Evolutionary conservation across 2,113 vertebrate species (phyloP), one percentile per base, ranked within the genome.

Genomic region (Colistium nudipinnis): DNA sequence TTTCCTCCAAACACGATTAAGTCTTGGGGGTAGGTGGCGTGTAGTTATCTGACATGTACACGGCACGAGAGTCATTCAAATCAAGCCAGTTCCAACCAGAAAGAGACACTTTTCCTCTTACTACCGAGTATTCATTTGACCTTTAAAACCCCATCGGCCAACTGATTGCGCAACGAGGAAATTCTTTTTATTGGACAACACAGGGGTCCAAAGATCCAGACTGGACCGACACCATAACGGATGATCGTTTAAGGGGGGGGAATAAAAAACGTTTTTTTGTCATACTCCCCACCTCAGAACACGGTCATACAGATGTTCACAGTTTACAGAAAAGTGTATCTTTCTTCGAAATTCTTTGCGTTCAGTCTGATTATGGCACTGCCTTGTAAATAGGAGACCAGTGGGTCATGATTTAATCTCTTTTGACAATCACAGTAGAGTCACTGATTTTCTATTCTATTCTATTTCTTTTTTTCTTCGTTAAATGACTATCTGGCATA

Each of bases 341-440:
- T 43, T 27, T 49, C 19, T 33, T 8, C 14, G 53, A 1, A 20
- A 31, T 60, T 33, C 4, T 30, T 11, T 39, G 43, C n/a, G 36
- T 60, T n/a, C 1, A n/a, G 54, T 14, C 17, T 43, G 4, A 53
- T 45, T 27, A 20, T 7, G 31, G 20, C 55, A 27, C 20, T 43
- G 8, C 24, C 8, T 8, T 39, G 3, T 31, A 31, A 19, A 16
- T 47, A 17, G 10, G 3, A 41, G 6, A 20, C 9, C 6, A 36
- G 16, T 12, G 27, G 12, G 10, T 12, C 7, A 4, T 43, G n/a
- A 45, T 49, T 17, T 19, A 52, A 25, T 45, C 28, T 53, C 25
- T 20, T 55, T 19, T 41, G 20, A 59, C 22, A 54, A 24, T 74
- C n/a, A 59, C 49, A 59, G 16, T 35, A 55, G 10, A 44, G 55